Conservation (phyloP, 1,140 invertebrate genomes). For the Diachasma alloeum region DNA sequence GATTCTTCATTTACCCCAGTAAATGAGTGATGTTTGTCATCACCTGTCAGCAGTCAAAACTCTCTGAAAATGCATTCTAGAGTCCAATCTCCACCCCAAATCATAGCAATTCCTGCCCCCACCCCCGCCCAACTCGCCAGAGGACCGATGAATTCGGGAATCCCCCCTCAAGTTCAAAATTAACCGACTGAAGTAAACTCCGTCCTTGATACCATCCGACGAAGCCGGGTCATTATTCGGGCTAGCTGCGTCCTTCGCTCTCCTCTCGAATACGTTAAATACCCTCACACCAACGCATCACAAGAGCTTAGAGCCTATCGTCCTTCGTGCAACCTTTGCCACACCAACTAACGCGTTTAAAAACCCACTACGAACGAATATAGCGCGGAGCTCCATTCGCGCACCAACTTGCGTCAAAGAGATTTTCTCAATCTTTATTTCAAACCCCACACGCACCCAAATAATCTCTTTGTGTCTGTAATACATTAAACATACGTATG, state of each 20-base stretch:
- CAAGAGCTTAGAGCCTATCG: conserved; percentile 18
- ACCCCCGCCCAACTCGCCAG: too few relatives aligned
- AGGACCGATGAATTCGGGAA: neutral
- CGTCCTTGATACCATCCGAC: conserved; percentile 5
- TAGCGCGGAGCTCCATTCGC: neutral
- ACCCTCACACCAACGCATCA: neutral
- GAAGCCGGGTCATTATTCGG: conserved; percentile 30
- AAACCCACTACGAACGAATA: conserved; percentile 15
- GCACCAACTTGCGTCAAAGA: neutral
- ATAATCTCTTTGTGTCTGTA: neutral
- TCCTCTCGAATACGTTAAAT: neutral
- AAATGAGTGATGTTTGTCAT: too few relatives aligned
- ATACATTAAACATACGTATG: neutral
- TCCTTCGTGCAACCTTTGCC: conserved; percentile 37
- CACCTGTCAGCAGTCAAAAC: too few relatives aligned
- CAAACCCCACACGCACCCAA: neutral
- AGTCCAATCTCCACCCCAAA: too few relatives aligned
- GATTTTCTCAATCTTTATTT: conserved; percentile 4
- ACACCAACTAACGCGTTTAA: conserved; percentile 18
- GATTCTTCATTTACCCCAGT: too few relatives aligned
- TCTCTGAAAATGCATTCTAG: too few relatives aligned
- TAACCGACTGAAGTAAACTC: conserved; percentile 6
- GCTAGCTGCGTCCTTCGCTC: conserved; percentile 11
- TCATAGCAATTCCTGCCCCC: too few relatives aligned
- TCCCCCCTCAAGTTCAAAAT: neutral